phyloP scores from a whole-genome alignment of 1,140 invertebrate genomes.

The Drosophila pandora region DNA sequence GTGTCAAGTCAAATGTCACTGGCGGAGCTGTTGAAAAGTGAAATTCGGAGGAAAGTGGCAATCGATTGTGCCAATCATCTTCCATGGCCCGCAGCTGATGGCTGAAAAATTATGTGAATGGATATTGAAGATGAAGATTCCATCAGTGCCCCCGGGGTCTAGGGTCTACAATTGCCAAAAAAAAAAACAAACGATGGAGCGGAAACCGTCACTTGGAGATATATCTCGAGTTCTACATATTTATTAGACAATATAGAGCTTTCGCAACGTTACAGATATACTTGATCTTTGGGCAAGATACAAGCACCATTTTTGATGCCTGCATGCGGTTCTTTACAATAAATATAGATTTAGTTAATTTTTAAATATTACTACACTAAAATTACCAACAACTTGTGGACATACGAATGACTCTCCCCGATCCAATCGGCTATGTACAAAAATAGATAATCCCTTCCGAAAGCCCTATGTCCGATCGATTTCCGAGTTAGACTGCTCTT shows the following conservation, averaged over 20 bases:
- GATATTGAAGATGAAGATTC: constrained; percentile 18
- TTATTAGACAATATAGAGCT: constrained; percentile 56
- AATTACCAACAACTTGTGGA: constrained; percentile 75
- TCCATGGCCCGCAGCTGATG: constrained; percentile 53
- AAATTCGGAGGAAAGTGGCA: constrained; percentile 53
- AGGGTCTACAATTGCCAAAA: constrained; percentile 44
- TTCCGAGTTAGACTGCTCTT: constrained; percentile 49
- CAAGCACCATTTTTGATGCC: constrained; percentile 63
- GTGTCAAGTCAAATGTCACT: constrained; percentile 68
- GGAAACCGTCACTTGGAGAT: constrained; percentile 34
- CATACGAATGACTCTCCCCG: constrained; percentile 62
- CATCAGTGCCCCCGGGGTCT: constrained; percentile 33
- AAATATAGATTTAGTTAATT: constrained; percentile 74
- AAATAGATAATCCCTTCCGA: constrained; percentile 32
- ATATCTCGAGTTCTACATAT: constrained; percentile 13
- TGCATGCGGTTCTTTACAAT: constrained; percentile 74
- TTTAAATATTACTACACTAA: constrained; percentile 70
- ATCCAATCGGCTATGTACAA: constrained; percentile 50
- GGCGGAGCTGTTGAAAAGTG: constrained; percentile 58
- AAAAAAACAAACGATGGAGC: constrained; percentile 36
- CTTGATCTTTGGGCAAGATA: constrained; percentile 81
- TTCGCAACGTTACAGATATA: constrained; percentile 71
- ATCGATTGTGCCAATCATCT: constrained; percentile 74
- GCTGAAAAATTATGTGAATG: constrained; percentile 66
- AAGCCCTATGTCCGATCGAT: constrained; percentile 7